Evolutionary conservation across 2,888 invertebrate genomes (phyloP), one percentile per base, ranked within the genome.

Genomic region (Mythimna albipuncta): DNA sequence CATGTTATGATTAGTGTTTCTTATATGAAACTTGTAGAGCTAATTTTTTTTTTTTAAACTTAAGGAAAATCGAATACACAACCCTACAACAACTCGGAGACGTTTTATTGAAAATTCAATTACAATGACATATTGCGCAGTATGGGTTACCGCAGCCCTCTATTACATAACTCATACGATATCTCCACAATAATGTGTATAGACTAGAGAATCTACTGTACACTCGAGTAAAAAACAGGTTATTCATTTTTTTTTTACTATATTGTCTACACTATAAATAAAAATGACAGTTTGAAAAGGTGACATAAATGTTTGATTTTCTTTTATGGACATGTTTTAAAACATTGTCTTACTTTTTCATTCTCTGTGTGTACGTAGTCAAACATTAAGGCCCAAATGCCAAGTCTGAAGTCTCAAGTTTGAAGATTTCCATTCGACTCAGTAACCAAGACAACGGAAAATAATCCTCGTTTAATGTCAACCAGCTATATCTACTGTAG

Each of bases 61-160:
- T 47, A 47, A 47, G 47, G 16, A 47, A 38, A 62, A 19, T n/a
- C 6, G 10, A 52, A 69, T 19, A 6, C 71, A 32, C 69, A 85
- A 11, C 75, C 81, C 84, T 84, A 44, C 6, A 32, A 57, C 21
- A 75, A 69, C 35, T 63, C 35, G 54, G 57, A 72, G 63, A 75
- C 52, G 72, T 81, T 83, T 81, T 85, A 85, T 85, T 84, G 80
- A 76, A 85, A 85, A 84, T 82, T 85, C 79, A 79, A 83, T 86
- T 83, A 87, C 87, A 85, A 84, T 79, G 85, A 86, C 81, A 87
- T 84, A 85, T 84, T 86, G 85, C 85, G 76, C 72, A 74, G 85
- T 79, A 72, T 77, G 69, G 73, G 75, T 81, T 84, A 83, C 79
- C 69, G 72, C 77, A 82, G 79, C 69, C 72, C 68, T 74, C 61